Conservation (phyloP, 2,113 vertebrate species). For the Narcine bancroftii region DNA sequence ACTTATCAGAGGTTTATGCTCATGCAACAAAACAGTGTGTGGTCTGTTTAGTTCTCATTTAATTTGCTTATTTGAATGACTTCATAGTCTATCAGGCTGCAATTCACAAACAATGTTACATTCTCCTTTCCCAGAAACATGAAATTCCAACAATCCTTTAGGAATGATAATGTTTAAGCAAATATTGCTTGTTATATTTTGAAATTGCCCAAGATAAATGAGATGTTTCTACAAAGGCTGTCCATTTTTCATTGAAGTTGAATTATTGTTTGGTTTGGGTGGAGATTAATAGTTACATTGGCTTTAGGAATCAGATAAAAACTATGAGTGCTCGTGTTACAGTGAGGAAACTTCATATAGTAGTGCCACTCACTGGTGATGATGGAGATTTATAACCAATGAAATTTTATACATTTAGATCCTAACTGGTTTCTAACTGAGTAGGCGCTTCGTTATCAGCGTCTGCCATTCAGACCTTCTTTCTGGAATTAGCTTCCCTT, state of each 20-base stretch:
- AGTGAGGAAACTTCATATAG: not conserved
- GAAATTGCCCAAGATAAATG: not conserved
- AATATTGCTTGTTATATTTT: not conserved
- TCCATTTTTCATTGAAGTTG: not conserved
- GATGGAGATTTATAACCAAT: not conserved
- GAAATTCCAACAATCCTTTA: conserved; percentile 5
- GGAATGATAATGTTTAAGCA: conserved; percentile 22
- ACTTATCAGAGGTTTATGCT: not conserved
- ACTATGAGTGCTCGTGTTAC: not conserved
- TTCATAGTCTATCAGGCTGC: not conserved
- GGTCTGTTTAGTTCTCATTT: conserved; percentile 11
- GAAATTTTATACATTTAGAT: not conserved
- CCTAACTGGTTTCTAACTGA: not conserved
- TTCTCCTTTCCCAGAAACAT: conserved; percentile 9
- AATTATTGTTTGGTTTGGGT: not conserved
- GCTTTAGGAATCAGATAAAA: not conserved
- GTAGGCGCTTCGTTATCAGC: not conserved
- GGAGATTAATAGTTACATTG: not conserved
- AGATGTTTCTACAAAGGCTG: conserved; percentile 4
- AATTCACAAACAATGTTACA: conserved; percentile 5
- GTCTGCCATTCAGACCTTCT: not conserved
- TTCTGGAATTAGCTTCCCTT: not conserved
- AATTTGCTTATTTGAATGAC: conserved; percentile 24
- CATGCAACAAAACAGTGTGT: not conserved
- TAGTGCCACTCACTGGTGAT: not conserved